A percentile compares a stretch with the other conserved stretches of the same genome.
Conservation (phyloP, 2,113 vertebrate species). For the Ammodramus savannarum region DNA sequence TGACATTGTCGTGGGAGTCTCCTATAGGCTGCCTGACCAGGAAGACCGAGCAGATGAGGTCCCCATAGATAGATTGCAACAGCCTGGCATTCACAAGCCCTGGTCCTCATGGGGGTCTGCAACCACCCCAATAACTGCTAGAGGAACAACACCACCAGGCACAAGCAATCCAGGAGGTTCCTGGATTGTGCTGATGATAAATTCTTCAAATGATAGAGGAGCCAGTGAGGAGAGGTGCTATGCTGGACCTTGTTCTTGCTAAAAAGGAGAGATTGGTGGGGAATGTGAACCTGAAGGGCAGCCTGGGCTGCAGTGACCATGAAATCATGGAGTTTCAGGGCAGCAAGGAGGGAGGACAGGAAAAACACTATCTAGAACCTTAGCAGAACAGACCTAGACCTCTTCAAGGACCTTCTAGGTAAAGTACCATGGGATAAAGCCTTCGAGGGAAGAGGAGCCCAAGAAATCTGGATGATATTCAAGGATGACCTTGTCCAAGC, state of each 20-base stretch:
- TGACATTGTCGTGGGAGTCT: not conserved
- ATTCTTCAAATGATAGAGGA: not conserved
- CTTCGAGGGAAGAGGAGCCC: not conserved
- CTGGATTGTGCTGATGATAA: not conserved
- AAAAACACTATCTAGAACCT: not conserved
- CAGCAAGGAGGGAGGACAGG: not conserved
- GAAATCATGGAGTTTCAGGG: not conserved
- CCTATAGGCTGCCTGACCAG: not conserved
- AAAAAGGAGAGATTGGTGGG: not conserved
- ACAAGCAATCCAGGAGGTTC: not conserved
- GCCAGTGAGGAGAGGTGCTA: not conserved
- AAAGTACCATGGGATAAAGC: not conserved
- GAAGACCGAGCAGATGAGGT: not conserved
- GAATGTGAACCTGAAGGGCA: not conserved
- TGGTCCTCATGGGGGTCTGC: not conserved
- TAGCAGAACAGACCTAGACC: not conserved
- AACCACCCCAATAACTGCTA: not conserved
- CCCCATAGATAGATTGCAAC: not conserved
- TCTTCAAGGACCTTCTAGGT: not conserved
- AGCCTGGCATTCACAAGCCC: not conserved
- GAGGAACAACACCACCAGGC: accelerated
- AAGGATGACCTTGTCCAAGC: not conserved
- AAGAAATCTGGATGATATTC: not conserved
- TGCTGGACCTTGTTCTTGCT: not conserved
- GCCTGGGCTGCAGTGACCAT: no score